Evolutionary conservation across 2,797 vertebrate genomes (phyloP).

Genomic region (Echeneis naucrates): DNA sequence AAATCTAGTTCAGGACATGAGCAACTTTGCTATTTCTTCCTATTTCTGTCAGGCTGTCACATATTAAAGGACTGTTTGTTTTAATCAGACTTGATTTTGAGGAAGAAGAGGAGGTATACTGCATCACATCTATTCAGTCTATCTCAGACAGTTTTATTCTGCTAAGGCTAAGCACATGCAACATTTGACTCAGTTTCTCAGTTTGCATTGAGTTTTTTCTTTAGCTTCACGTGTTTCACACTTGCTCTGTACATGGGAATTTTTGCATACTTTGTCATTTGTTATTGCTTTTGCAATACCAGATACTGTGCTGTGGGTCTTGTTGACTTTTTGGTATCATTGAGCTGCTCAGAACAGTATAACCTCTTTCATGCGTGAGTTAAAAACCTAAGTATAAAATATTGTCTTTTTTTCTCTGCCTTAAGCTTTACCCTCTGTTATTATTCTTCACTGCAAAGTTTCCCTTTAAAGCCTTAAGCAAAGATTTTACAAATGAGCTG

Average conservation of each 20-base stretch:
- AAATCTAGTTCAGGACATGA: slow-evolving; percentile 15
- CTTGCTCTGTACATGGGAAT: background rate
- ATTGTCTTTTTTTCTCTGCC: background rate
- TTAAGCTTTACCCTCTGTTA: background rate
- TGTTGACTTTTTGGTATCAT: slow-evolving; percentile 52
- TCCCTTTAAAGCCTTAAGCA: background rate
- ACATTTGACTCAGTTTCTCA: background rate
- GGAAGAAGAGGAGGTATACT: background rate
- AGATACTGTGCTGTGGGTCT: slow-evolving; percentile 33
- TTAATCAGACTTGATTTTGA: slow-evolving; percentile 22
- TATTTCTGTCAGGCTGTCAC: slow-evolving; percentile 10
- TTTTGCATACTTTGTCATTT: background rate
- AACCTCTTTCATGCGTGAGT: slow-evolving; percentile 17
- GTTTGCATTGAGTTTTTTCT: background rate
- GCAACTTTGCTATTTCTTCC: slow-evolving; percentile 1
- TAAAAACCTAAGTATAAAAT: slow-evolving; percentile 19
- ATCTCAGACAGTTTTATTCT: background rate
- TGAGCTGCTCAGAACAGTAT: slow-evolving; percentile 22
- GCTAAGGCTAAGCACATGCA: background rate
- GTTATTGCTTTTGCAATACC: background rate
- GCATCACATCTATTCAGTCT: slow-evolving; percentile 9
- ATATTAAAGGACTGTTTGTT: slow-evolving; percentile 24
- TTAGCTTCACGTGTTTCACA: background rate
- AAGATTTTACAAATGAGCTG: background rate
- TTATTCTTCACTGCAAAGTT: background rate